Base-by-base conservation (phyloP, 2,797 vertebrate species). In the Vultur gryphus region DNA sequence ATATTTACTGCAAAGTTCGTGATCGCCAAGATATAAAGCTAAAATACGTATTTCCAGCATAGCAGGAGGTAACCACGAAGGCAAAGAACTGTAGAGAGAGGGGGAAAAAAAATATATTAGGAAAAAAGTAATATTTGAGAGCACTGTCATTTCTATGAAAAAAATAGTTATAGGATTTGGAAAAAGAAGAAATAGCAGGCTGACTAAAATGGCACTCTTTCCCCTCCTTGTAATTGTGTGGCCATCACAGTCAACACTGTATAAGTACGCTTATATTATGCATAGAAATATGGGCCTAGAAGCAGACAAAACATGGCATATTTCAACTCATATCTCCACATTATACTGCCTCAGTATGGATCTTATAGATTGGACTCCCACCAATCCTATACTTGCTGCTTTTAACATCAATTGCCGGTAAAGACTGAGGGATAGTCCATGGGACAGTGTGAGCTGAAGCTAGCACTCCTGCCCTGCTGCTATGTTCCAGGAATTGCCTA, bases 11-110 rank as follows among this genome's bases (percentile, higher is more conserved):
- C 64, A 96, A 93, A 93, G 98, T 98, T 94, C 97, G 96, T 94
- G 98, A 98, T 97, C 94, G 98, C 99, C 99, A 99, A 44, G 98
- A 98, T 91, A 96, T 96, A 97, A 99, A 99, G 97, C 98, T 99
- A 97, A 99, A 98, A 92, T 98, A 99, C 0, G 98, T 98, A 96
- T 99, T 99, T 95, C 98, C 98, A 94, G 98, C 98, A 29, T 99
- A 99, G 98, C 98, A 99, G 95, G 98, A 97, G 71, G 99, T 98
- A 91, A 98, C 99, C 96, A 98, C 19, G 9, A 98, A 98, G 96
- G 98, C 98, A 82, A 98, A 98, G 94, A 98, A 98, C 98, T 98
- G 97, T 75, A 70, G 55, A 92, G 87, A 94, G 52, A 96, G 8
- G 43, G 25, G 39, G 51, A 67, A 87, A 86, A 59, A 87, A 90